Evolutionary conservation across 2,888 invertebrate species (phyloP).

Genomic region (Idaea dimidiata): DNA sequence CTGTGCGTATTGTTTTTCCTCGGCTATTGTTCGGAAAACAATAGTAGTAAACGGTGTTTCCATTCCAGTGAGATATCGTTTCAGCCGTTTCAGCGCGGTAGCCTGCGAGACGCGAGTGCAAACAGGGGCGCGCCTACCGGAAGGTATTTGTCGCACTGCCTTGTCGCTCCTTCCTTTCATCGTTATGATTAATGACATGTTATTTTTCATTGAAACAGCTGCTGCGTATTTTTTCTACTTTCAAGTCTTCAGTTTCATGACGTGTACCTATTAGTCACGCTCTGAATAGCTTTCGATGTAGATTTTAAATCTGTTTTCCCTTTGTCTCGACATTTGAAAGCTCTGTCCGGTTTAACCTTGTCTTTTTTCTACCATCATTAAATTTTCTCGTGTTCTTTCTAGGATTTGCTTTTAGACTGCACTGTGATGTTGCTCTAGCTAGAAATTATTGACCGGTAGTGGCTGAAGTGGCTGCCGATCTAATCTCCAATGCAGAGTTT

Average conservation of each 20-base stretch:
- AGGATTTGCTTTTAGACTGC: not conserved
- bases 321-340: constrained; percentile 44
- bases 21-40: constrained; percentile 46
- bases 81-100: constrained; percentile 36
- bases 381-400: constrained; percentile 17
- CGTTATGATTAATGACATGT: constrained; percentile 74
- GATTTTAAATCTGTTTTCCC: constrained; percentile 53
- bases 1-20: constrained; percentile 44
- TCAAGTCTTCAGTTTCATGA: constrained; percentile 68
- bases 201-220: constrained; percentile 77
- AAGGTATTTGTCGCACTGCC: constrained; percentile 70
- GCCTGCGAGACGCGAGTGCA: constrained; percentile 46
- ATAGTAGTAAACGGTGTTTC: constrained; percentile 47
- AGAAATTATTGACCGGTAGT: not conserved
- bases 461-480: not conserved
- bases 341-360: constrained; percentile 36
- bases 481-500: not conserved
- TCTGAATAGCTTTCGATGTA: constrained; percentile 62
- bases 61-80: constrained; percentile 45
- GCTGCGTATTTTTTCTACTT: constrained; percentile 71
- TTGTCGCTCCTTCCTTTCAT: constrained; percentile 69
- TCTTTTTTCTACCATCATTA: constrained; percentile 38
- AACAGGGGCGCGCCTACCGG: constrained; percentile 51
- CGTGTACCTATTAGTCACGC: constrained; percentile 71
- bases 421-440: not conserved